Percentiles rank a stretch among this genome's conserved stretches.
Conservation (phyloP, 2,888 invertebrate species). For the Drosophila ezoana region DNA sequence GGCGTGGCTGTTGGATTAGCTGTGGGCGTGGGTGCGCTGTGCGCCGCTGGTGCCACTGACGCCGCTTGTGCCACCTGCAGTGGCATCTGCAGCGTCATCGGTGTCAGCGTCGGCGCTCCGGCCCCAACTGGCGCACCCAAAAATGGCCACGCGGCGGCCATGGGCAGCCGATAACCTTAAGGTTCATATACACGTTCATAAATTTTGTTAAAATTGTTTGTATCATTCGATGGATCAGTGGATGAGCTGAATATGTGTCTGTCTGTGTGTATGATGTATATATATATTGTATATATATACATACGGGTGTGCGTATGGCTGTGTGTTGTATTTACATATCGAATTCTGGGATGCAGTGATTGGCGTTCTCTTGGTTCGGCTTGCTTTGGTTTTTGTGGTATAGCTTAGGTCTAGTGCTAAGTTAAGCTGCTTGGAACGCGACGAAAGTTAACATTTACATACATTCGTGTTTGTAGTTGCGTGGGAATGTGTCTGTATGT, state of each 20-base stretch:
- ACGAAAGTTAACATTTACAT: constrained; percentile 63
- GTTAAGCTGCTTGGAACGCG: constrained; percentile 68
- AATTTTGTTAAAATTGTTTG: constrained; percentile 54
- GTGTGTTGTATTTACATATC: constrained; percentile 56
- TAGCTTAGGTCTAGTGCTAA: constrained; percentile 73
- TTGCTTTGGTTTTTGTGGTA: constrained; percentile 34
- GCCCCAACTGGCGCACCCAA: constrained; percentile 86
- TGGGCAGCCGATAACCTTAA: constrained; percentile 91
- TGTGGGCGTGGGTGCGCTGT: constrained; percentile 84
- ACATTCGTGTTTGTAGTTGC: constrained; percentile 45
- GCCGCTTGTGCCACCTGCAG: constrained; percentile 83
- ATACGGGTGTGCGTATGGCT: constrained; percentile 13
- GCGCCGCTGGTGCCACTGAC: constrained; percentile 84
- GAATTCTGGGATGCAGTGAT: constrained; percentile 54
- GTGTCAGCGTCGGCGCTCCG: constrained; percentile 86
- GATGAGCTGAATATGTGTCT: constrained; percentile 28
- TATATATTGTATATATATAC: not conserved
- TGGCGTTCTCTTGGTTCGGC: constrained; percentile 38
- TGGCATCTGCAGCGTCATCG: constrained; percentile 85
- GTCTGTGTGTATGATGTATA: constrained; percentile 6
- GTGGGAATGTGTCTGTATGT: constrained; percentile 26
- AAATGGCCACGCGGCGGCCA: constrained; percentile 92
- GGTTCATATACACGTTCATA: constrained; percentile 58
- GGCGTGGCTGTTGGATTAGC: constrained; percentile 85
- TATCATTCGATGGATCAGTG: constrained; percentile 34